Evolutionary conservation across 2,797 vertebrate species (phyloP).

Genomic region (Eulemur mongoz): DNA sequence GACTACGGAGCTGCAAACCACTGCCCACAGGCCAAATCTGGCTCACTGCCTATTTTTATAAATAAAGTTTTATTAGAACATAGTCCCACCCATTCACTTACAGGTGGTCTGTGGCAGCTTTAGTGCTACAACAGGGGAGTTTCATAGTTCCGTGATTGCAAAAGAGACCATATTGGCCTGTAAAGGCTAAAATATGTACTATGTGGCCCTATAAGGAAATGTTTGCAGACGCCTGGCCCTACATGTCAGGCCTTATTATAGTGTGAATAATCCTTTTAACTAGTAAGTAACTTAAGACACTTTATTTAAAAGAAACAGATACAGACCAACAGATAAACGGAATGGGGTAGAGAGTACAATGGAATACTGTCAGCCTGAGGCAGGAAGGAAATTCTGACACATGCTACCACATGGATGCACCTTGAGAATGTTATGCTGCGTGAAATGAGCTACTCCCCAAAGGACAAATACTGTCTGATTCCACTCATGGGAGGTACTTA

Average conservation of each 20-base stretch:
- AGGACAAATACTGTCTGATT: fast-evolving
- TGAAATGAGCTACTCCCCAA: neutral
- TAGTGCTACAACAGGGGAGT: neutral
- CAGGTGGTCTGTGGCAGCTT: fast-evolving
- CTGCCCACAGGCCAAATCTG: neutral
- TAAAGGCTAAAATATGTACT: neutral
- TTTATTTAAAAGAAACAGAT: conserved; percentile 4
- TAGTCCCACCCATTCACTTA: neutral
- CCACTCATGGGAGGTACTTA: fast-evolving
- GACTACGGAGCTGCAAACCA: neutral
- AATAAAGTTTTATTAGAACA: conserved; percentile 12
- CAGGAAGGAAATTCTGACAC: neutral
- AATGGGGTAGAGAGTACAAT: neutral
- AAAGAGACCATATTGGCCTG: no score
- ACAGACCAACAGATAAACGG: neutral
- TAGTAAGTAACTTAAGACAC: neutral
- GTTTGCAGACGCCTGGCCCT: neutral
- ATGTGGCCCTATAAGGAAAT: neutral
- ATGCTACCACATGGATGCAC: neutral
- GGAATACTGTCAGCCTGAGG: neutral
- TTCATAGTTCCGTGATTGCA: neutral
- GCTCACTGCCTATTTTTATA: neutral
- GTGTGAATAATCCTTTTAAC: neutral
- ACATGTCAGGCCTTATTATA: neutral
- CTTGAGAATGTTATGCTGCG: neutral